Evolutionary conservation across 2,797 vertebrate genomes (phyloP).

Genomic region (Typhlichthys eigenmanni): DNA sequence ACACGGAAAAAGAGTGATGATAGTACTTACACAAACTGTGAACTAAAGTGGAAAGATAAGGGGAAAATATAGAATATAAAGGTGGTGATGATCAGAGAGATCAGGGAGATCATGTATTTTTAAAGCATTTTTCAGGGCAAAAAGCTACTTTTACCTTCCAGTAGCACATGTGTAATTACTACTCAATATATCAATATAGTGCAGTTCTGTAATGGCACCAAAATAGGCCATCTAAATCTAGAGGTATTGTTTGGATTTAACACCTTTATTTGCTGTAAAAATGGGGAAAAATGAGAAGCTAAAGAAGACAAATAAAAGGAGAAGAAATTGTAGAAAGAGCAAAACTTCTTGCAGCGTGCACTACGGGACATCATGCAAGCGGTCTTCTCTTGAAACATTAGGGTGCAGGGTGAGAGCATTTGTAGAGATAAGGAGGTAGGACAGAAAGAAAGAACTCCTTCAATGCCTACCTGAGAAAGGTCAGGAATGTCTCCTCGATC

Average conservation of each 20-base stretch:
- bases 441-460: slow-evolving; percentile 37
- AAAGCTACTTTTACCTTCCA: too few species aligned
- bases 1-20: slow-evolving; percentile 77
- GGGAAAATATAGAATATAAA: slow-evolving; percentile 88
- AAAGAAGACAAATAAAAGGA: slow-evolving; percentile 20
- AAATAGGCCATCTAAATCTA: background rate
- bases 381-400: slow-evolving; percentile 20
- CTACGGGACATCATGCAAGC: slow-evolving; percentile 46
- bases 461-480: slow-evolving; percentile 89
- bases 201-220: too few species aligned
- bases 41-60: slow-evolving; percentile 86
- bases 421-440: slow-evolving; percentile 17
- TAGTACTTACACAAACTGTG: slow-evolving; percentile 89
- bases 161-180: too few species aligned
- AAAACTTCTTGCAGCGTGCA: slow-evolving; percentile 43
- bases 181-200: too few species aligned
- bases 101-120: slow-evolving; percentile 37
- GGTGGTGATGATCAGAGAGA: slow-evolving; percentile 79
- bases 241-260: slow-evolving; percentile 22
- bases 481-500: slow-evolving; percentile 99
- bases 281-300: slow-evolving; percentile 13
- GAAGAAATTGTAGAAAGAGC: slow-evolving; percentile 18
- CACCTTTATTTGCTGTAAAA: slow-evolving; percentile 83
- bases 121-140: background rate
- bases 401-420: slow-evolving; percentile 15